These are phyloP conservation scores for Zoanthus sansibaricus DNA, from an alignment of 92 coral and sea anemone species.

Conservation along the genomic window DNA sequence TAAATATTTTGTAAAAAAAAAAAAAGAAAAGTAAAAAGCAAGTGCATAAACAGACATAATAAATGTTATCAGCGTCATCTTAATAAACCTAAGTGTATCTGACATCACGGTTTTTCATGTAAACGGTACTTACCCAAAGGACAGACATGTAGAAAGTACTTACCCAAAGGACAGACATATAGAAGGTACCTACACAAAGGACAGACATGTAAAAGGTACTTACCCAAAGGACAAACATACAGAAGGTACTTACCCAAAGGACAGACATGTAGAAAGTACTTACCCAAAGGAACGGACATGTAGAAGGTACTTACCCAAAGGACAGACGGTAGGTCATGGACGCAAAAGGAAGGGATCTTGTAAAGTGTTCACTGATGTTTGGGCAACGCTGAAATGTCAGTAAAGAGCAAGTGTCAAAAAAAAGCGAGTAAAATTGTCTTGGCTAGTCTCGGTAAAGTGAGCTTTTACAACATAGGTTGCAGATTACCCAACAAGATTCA, in stretches of 20 bases:
- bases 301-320: slow-evolving; percentile 1
- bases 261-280: neutral
- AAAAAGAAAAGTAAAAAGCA: too few relatives aligned
- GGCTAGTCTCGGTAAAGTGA: too few relatives aligned
- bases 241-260: slow-evolving; percentile 10
- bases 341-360: slow-evolving; percentile 46
- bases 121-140: slow-evolving; percentile 6
- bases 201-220: neutral
- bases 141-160: neutral
- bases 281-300: slow-evolving; percentile 11
- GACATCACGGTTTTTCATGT: too few relatives aligned
- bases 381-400: slow-evolving; percentile 17
- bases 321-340: slow-evolving; percentile 40
- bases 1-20: neutral
- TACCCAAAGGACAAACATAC: slow-evolving; percentile 29
- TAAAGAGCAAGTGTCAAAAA: neutral
- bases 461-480: too few relatives aligned
- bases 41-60: too few relatives aligned
- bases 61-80: too few relatives aligned
- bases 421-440: neutral
- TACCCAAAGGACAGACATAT: slow-evolving; percentile 29
- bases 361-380: neutral
- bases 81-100: too few relatives aligned
- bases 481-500: too few relatives aligned
- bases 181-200: slow-evolving; percentile 1